Evolutionary conservation across 2,888 invertebrate genomes (phyloP), one percentile per base, ranked within the genome.

Genomic region (Dasypogon diadema): DNA sequence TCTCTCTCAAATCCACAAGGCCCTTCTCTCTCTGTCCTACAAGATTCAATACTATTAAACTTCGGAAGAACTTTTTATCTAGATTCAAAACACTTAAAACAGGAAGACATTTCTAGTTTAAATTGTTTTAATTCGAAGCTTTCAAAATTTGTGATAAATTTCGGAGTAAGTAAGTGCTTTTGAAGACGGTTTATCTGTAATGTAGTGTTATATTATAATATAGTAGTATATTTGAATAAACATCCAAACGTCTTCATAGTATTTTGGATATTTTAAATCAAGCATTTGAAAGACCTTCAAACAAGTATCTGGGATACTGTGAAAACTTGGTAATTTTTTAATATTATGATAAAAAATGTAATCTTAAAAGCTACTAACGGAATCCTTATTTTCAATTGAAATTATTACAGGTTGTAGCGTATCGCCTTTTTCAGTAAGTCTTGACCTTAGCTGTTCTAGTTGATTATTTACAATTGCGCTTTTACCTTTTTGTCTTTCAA

Each of bases 281-380:
- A 76, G 73, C 51, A 76, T 56, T 26, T 70, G 51, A 37, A 74
- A 68, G 24, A 76, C 18, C 10, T 76, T 74, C 16, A 76, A 76
- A 21, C 54, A 70, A 14, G 37, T 76, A 16, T 68, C 68, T 16
- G 68, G 14, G 12, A 65, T 56, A 5, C 51, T 21, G 14, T 65
- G 46, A 22, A 74, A 54, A 70, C 65, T 51, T 34, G 48, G 37
- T 21, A 76, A 68, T 14, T 76, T 74, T n/a, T 58, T 24, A 21
- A 60, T 74, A 30, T 74, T 73, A 18, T 76, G 55, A 51, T 51
- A 74, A 63, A 63, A 55, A 30, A 76, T 55, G 51, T 21, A 76
- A 6, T 73, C 48, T 14, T 60, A n/a, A 1, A 42, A n/a, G n/a
- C n/a, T n/a, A n/a, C n/a, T n/a, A n/a, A n/a, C 56, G 3, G 30